A percentile compares a stretch with the other conserved stretches of the same genome.
phyloP scores from a whole-genome alignment of 1,140 invertebrate species.

The Halesus radiatus region DNA sequence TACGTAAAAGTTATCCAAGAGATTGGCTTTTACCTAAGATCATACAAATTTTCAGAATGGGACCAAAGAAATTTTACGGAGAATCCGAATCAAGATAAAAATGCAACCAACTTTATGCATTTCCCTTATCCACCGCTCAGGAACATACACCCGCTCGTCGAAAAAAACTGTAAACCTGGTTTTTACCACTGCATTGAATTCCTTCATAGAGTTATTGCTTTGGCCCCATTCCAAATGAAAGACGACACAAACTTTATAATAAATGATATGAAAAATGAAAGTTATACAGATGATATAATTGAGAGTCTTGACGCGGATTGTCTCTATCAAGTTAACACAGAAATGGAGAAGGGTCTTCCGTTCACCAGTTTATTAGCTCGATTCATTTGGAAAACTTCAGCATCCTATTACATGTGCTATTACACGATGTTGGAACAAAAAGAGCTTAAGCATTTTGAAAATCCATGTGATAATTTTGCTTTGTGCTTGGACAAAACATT shows the following conservation, averaged over 20 bases:
- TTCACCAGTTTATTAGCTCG: conserved; percentile 72
- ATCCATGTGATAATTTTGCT: conserved; percentile 75
- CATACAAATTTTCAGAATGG: conserved; percentile 76
- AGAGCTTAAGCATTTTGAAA: conserved; percentile 68
- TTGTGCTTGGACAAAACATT: conserved; percentile 68
- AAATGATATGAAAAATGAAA: conserved; percentile 60
- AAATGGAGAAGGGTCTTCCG: conserved; percentile 66
- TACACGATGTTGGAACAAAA: conserved; percentile 72
- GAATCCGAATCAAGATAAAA: background rate
- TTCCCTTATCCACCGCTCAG: conserved; percentile 73
- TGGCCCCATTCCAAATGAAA: conserved; percentile 62
- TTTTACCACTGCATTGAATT: conserved; percentile 73
- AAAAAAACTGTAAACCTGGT: conserved; percentile 69
- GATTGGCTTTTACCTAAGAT: conserved; percentile 73
- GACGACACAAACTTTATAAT: conserved; percentile 70
- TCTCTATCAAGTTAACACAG: conserved; percentile 62
- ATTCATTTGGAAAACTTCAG: conserved; percentile 74
- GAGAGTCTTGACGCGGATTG: conserved; percentile 68
- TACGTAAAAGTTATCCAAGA: conserved; percentile 59
- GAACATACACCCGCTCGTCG: conserved; percentile 74
- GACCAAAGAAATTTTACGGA: conserved; percentile 64
- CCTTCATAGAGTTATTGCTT: conserved; percentile 65
- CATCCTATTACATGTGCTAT: conserved; percentile 78
- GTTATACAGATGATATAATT: conserved; percentile 62
- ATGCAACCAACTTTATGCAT: conserved; percentile 60